Evolutionary conservation across 2,797 vertebrate species (phyloP), one percentile per base, ranked within the genome.

Genomic region (Paramormyrops hopkinsi): DNA sequence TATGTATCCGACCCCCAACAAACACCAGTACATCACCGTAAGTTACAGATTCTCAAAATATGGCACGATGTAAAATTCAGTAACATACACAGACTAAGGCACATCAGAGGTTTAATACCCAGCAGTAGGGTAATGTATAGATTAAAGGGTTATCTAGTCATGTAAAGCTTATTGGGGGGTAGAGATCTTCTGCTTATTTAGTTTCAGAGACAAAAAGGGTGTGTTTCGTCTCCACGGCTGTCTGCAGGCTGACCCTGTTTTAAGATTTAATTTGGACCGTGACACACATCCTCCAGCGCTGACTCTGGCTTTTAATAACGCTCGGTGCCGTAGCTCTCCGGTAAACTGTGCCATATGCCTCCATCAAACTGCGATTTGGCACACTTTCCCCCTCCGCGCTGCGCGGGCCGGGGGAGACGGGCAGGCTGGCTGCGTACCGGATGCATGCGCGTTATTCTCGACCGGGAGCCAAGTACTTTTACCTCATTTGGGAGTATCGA

Each of bases 161-260:
- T 7, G 12, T 41, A 41, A 76, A 41, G 33, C 22, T 12, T 76
- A 76, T 76, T 1, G 46, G 12, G 33, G 69, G 62, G 14, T 19
- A 41, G 73, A 17, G 37, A 44, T 41, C 41, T 90, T 79, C 56
- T 86, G 41, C 14, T 65, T 41, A 69, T 76, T 89, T 53, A 46
- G 84, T 88, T 86, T 88, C 29, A 53, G 73, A 88, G 79, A 89
- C 86, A 90, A 48, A 76, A 90, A 91, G 90, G 88, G 87, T 90
- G 90, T 90, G 90, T 90, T 86, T 90, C 89, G 88, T 90, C 90
- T 82, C 86, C 90, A 37, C 90, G 90, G 90, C 89, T 90, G 89
- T 82, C 91, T 90, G 89, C 90, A 41, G 89, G 89, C 89, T 92
- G 91, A 92, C 91, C 92, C 88, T 90, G 90, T 91, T 92, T 92